A percentile compares a stretch with the other conserved stretches of the same genome.
Conservation (phyloP, 2,113 vertebrate genomes). For the Menidia beryllina region DNA sequence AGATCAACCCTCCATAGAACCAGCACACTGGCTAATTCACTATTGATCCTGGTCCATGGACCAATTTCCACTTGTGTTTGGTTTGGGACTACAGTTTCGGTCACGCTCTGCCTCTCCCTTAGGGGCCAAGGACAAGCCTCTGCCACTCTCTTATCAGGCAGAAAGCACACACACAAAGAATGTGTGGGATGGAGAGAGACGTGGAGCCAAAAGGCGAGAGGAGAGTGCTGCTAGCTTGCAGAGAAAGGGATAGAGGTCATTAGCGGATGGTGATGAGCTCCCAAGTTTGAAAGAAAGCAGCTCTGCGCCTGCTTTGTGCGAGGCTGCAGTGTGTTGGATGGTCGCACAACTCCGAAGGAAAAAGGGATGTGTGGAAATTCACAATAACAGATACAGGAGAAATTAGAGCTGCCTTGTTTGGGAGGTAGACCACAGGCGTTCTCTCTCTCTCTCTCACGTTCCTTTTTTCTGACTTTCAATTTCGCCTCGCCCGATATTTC, state of each 20-base stretch:
- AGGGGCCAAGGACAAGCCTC: slow-evolving; percentile 65
- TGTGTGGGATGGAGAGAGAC: slow-evolving; percentile 50
- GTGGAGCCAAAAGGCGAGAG: slow-evolving; percentile 53
- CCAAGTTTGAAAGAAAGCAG: slow-evolving; percentile 44
- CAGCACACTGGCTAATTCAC: slow-evolving; percentile 83
- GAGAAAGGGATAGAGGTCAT: slow-evolving; percentile 66
- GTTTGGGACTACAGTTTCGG: slow-evolving; percentile 79
- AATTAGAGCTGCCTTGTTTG: slow-evolving; percentile 49
- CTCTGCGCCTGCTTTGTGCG: slow-evolving; percentile 39
- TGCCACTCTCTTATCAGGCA: slow-evolving; percentile 76
- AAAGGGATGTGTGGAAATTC: slow-evolving; percentile 8
- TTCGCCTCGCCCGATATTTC: slow-evolving; percentile 73
- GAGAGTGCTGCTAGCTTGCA: slow-evolving; percentile 28
- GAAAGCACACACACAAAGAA: slow-evolving; percentile 63
- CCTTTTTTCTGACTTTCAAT: neutral
- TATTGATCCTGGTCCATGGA: slow-evolving; percentile 81
- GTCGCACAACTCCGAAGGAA: slow-evolving; percentile 11
- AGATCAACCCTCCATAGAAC: slow-evolving; percentile 74
- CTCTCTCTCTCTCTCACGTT: slow-evolving; percentile 1
- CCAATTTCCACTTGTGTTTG: slow-evolving; percentile 81
- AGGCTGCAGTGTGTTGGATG: neutral
- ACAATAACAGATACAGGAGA: neutral
- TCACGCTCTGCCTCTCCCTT: slow-evolving; percentile 73
- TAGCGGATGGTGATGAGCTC: slow-evolving; percentile 66
- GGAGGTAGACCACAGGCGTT: slow-evolving; percentile 22